These are phyloP conservation scores for Anthonomus grandis DNA, from an alignment of 1,140 invertebrate genomes.

Conservation along the genomic window DNA sequence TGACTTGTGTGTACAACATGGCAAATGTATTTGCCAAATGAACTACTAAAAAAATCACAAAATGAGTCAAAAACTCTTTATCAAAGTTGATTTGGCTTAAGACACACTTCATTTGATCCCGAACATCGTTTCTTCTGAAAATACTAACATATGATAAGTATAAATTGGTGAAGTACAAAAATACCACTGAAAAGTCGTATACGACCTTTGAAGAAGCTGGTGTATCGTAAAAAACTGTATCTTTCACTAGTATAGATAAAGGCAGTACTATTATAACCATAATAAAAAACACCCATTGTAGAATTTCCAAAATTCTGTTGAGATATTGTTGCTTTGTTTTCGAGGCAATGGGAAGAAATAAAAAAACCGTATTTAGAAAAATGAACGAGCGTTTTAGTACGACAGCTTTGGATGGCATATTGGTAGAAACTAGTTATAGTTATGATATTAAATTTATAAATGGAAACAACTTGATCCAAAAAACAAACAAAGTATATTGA, in stretches of 20 bases:
- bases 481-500: too few relatives aligned
- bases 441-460: too few relatives aligned
- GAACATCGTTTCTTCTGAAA: background rate
- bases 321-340: too few relatives aligned
- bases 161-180: conserved; percentile 6
- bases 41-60: background rate
- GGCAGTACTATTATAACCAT: conserved; percentile 6
- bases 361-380: too few relatives aligned
- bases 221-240: background rate
- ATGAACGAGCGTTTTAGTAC: too few relatives aligned
- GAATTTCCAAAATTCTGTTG: too few relatives aligned
- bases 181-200: conserved; percentile 3
- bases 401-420: too few relatives aligned
- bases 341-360: too few relatives aligned
- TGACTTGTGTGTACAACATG: background rate
- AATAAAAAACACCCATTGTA: background rate
- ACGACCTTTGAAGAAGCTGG: background rate
- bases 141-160: conserved; percentile 3
- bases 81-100: background rate
- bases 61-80: background rate
- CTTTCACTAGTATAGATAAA: conserved; percentile 4
- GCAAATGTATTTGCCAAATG: background rate
- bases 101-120: background rate
- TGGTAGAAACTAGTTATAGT: too few relatives aligned
- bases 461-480: too few relatives aligned